Base-by-base conservation (phyloP, 2,888 invertebrate genomes). In the Trichopria drosophilae region DNA sequence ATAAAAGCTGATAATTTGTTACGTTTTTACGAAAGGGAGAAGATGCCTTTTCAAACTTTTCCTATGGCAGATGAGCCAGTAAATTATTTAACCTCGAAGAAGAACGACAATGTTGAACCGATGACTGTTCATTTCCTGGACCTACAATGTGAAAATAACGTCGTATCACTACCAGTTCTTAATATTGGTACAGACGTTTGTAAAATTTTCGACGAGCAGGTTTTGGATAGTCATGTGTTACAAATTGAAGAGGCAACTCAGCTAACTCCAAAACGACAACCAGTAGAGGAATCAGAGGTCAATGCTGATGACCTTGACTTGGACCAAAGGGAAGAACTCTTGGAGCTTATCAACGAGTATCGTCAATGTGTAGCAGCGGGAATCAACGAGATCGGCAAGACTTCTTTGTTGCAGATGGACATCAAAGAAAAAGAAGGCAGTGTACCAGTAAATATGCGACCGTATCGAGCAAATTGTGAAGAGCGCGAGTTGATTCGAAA, bases 401-500 rank as follows among this genome's bases (percentile, higher is more conserved):
- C 49, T 1, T 16, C 29, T 3, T 19, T 46, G 6, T 34, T 49
- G 1, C 46, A 39, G 18, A 57, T 57, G 44, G 47, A 42, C 2
- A 50, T 47, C 12, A 24, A 26, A 5, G 19, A 12, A 13, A 44
- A 36, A 12, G 24, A 31, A 1, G 45, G 43, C 5, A 28, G 42
- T 6, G 39, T 37, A 5, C 52, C 56, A 0, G 37, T 42, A 9
- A 7, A 22, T 26, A 10, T 24, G 1, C 55, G 47, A 34, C 57
- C 55, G 6, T 55, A 53, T 18, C 45, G 53, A 3, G 41, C 47
- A 3, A 49, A 50, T 10, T 16, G 18, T 6, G 23, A 20, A 9
- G 53, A 58, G 19, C 54, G 56, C 6, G 47, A 43, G n/a, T 31
- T 23, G 3, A 57, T 61, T 6, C 46, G 32, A 15, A 15, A 48